phyloP scores from a whole-genome alignment of 2,113 vertebrate genomes.

The Muntiacus reevesi region DNA sequence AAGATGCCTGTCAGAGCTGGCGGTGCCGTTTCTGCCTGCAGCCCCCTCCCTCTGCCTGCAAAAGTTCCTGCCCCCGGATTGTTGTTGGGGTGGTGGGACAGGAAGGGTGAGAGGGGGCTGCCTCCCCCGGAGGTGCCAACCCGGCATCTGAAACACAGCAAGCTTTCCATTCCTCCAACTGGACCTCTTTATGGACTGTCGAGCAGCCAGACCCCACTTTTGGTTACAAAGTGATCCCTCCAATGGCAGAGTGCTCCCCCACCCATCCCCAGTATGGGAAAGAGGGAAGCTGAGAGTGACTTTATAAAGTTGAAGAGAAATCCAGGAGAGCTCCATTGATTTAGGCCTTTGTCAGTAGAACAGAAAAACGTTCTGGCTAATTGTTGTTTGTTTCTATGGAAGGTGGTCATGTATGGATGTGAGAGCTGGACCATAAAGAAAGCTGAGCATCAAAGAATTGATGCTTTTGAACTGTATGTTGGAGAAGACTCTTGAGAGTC shows the following conservation, averaged over 20 bases:
- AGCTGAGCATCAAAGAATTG: accelerated
- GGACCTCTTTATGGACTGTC: background rate
- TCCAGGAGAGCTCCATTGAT: accelerated
- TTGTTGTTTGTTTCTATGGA: accelerated
- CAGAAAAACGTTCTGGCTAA: accelerated
- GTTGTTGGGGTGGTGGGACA: background rate
- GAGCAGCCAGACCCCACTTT: background rate
- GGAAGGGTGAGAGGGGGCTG: background rate
- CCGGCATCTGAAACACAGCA: background rate
- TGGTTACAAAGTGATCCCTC: background rate
- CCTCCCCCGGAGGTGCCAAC: background rate
- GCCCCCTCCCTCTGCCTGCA: accelerated
- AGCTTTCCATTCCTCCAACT: background rate
- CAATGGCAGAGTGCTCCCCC: accelerated
- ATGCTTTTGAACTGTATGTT: background rate
- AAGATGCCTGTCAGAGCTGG: background rate
- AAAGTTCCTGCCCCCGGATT: background rate
- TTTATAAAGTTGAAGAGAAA: background rate
- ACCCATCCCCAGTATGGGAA: accelerated
- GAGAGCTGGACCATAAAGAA: background rate
- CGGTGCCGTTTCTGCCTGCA: background rate
- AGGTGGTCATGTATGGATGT: background rate
- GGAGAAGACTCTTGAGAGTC: background rate
- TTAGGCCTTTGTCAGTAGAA: background rate
- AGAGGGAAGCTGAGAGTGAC: accelerated